Base-by-base conservation (phyloP, 2,113 vertebrate species). In the Silurus glanis region DNA sequence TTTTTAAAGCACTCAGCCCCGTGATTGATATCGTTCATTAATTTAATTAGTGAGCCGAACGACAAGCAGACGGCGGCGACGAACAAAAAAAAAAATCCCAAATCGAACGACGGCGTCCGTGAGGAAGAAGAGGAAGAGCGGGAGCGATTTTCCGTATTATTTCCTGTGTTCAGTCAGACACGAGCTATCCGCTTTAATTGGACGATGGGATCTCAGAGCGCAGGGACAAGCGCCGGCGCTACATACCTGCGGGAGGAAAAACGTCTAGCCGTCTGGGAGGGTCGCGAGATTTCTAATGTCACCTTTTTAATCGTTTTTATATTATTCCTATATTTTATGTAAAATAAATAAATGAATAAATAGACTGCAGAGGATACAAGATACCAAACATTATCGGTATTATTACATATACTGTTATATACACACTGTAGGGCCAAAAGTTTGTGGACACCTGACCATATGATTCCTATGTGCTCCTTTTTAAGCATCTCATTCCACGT, bases 11-110 rank as follows among this genome's bases (percentile, higher is more conserved):
- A 90, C 88, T 91, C 67, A 64, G 89, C 91, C 86, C 86, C 83
- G 87, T 88, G 84, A 88, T 87, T 88, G 82, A 87, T 90, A 91
- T 91, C 75, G 87, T 89, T 89, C 83, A n/a, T 79, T 88, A 61
- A 93, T 91, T 92, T 86, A 92, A 91, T 93, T 92, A 90, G 75
- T 59, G 66, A 62, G 83, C 90, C 53, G 87, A 76, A 86, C 87
- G 80, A 90, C 83, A 37, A 21, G 53, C 19, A 45, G 64, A 45
- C 67, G 69, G 55, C 23, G 76, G 72, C 9, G 87, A 76, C 58
- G 28, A 28, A 79, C 56, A 75, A 75, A 67, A 53, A 62, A 75
- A n/a, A 86, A 61, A 21, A 23, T 79, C 49, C 21, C n/a, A 45
- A 28, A 28, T 10, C 82, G 67, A 82, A 75, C 69, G 12, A 6